phyloP scores from a whole-genome alignment of 2,113 vertebrate species.

The Amblyopsis rosae region DNA sequence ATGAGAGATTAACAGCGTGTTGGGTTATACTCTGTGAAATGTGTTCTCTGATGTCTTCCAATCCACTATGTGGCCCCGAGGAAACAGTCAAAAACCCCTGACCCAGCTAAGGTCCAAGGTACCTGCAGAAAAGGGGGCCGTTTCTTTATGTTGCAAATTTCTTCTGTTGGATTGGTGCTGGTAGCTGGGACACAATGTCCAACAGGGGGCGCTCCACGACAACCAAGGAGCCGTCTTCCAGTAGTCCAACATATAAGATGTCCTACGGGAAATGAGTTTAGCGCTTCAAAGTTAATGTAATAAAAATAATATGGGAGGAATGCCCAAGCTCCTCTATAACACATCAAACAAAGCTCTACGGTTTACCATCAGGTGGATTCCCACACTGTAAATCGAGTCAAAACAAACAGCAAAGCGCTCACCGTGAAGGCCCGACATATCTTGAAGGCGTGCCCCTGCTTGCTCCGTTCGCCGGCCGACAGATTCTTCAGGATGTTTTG shows the following conservation, averaged over 20 bases:
- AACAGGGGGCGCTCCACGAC: slow-evolving; percentile 88
- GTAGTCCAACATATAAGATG: slow-evolving; percentile 80
- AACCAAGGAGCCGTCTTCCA: slow-evolving; percentile 87
- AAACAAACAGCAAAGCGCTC: slow-evolving; percentile 10
- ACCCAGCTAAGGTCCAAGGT: not conserved
- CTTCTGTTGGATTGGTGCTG: slow-evolving; percentile 88
- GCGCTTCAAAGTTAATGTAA: not conserved
- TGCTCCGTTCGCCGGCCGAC: slow-evolving; percentile 69
- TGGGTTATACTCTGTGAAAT: no score
- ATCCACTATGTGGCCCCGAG: no score
- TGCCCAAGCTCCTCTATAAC: not conserved
- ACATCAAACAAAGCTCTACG: no score
- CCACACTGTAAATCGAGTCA: no score
- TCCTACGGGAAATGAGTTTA: slow-evolving; percentile 70
- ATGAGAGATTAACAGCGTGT: no score
- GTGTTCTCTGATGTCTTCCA: no score
- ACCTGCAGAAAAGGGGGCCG: not conserved
- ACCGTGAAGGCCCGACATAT: slow-evolving; percentile 92
- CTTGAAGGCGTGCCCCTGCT: slow-evolving; percentile 88
- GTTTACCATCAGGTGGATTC: no score
- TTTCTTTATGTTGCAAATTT: slow-evolving; percentile 89
- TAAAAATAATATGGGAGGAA: not conserved
- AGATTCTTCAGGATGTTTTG: slow-evolving; percentile 81
- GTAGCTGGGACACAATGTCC: slow-evolving; percentile 86
- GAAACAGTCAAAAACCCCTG: no score